Conservation (phyloP, 2,113 vertebrate genomes). For the Chaetodon auriga region DNA sequence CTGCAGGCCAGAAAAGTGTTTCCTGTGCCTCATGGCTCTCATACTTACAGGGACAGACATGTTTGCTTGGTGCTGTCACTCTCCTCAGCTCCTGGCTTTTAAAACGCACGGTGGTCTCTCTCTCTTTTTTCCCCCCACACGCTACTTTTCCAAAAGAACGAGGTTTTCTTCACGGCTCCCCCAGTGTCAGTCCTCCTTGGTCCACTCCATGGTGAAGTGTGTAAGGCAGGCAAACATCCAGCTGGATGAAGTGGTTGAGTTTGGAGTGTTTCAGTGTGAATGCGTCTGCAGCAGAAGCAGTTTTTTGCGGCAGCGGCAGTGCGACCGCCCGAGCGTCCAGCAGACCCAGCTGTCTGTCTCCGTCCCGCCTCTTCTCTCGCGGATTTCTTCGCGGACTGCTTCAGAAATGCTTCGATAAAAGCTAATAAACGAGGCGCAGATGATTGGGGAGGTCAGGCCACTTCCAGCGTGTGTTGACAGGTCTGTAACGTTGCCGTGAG, state of each 20-base stretch:
- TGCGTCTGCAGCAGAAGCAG: neutral
- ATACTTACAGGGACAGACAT: conserved; percentile 80
- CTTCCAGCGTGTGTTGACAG: neutral
- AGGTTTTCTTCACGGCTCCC: conserved; percentile 21
- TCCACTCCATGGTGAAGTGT: conserved; percentile 12
- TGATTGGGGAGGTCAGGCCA: neutral
- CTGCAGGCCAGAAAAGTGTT: neutral
- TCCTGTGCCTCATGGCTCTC: neutral
- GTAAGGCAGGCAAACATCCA: neutral
- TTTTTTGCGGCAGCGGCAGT: conserved; percentile 19
- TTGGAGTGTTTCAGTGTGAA: neutral
- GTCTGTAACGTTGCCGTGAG: neutral
- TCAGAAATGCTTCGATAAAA: neutral
- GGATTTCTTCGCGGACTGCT: neutral
- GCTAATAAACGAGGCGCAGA: neutral
- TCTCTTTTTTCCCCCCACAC: neutral
- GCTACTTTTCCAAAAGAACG: conserved; percentile 21
- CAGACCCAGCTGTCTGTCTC: conserved; percentile 8
- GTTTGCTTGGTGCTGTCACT: conserved; percentile 41
- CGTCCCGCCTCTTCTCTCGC: neutral
- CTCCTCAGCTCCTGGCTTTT: neutral
- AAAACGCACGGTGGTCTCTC: neutral
- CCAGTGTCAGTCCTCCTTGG: conserved; percentile 34
- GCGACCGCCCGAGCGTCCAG: conserved; percentile 31
- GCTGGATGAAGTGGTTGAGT: neutral